Percentiles rank a stretch among this genome's conserved stretches.
phyloP scores from a whole-genome alignment of 1,140 invertebrate genomes.

The Pseudomyrmex sp. region DNA sequence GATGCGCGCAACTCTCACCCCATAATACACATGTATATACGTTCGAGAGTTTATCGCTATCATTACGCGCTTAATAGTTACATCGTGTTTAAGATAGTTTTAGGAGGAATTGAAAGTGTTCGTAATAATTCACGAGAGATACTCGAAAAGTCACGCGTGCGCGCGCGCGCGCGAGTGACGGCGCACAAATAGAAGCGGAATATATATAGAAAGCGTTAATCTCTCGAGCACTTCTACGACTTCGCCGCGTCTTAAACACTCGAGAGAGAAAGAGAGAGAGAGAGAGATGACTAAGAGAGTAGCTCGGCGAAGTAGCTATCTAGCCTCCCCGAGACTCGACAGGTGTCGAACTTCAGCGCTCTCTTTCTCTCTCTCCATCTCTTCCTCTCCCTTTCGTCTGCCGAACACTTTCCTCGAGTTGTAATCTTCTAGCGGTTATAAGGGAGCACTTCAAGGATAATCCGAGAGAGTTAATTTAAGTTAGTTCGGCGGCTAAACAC shows the following conservation, averaged over 20 bases:
- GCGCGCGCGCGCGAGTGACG: neutral
- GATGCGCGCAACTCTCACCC: too few species aligned
- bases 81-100: neutral
- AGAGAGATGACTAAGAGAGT: constrained; percentile 18
- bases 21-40: too few species aligned
- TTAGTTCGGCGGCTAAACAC: constrained; percentile 50
- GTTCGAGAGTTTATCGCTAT: neutral
- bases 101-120: too few species aligned
- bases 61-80: neutral
- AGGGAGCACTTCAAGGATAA: constrained; percentile 48
- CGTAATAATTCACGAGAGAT: too few species aligned
- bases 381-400: constrained; percentile 21
- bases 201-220: constrained; percentile 19
- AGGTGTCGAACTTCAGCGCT: constrained; percentile 52
- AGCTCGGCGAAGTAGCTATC: constrained; percentile 35
- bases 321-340: constrained; percentile 42
- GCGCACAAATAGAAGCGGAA: constrained; percentile 22
- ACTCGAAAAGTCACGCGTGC: neutral
- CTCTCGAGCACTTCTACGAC: constrained; percentile 25
- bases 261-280: neutral
- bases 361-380: too few species aligned
- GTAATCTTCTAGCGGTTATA: constrained; percentile 59
- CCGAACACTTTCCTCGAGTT: constrained; percentile 57
- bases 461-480: constrained; percentile 58
- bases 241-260: constrained; percentile 24